phyloP scores from a whole-genome alignment of 2,113 vertebrate genomes.

The Lynx canadensis region DNA sequence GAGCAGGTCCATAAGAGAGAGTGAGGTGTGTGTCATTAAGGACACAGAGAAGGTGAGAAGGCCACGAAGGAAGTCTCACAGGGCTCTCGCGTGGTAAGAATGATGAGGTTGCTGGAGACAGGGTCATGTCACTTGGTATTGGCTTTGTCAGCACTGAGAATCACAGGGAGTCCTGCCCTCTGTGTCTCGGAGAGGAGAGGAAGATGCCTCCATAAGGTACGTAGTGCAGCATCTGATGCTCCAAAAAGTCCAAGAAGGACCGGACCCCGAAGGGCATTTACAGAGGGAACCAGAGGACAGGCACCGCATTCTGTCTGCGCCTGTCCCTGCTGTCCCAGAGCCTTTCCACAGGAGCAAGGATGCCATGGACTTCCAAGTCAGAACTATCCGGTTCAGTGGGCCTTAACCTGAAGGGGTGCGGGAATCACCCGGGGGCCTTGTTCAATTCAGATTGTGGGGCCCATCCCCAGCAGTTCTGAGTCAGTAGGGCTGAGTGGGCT shows the following conservation, averaged over 20 bases:
- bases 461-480: not conserved
- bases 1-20: not conserved
- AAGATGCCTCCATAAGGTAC: not conserved
- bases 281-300: not conserved
- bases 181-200: not conserved
- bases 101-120: too few relatives aligned
- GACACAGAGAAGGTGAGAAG: not conserved
- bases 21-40: not conserved
- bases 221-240: not conserved
- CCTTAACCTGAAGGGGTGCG: not conserved
- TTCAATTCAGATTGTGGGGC: not conserved
- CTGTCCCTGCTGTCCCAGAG: not conserved
- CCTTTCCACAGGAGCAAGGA: not conserved
- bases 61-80: fast-evolving
- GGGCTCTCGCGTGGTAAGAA: not conserved
- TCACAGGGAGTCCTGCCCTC: not conserved
- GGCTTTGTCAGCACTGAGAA: too few relatives aligned
- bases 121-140: not conserved
- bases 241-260: not conserved
- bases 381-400: not conserved
- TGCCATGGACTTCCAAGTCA: fast-evolving
- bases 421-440: not conserved
- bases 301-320: not conserved
- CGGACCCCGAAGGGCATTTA: not conserved
- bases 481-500: fast-evolving